Base-by-base conservation (phyloP, 2,113 vertebrate genomes). In the Cheilinus undulatus region DNA sequence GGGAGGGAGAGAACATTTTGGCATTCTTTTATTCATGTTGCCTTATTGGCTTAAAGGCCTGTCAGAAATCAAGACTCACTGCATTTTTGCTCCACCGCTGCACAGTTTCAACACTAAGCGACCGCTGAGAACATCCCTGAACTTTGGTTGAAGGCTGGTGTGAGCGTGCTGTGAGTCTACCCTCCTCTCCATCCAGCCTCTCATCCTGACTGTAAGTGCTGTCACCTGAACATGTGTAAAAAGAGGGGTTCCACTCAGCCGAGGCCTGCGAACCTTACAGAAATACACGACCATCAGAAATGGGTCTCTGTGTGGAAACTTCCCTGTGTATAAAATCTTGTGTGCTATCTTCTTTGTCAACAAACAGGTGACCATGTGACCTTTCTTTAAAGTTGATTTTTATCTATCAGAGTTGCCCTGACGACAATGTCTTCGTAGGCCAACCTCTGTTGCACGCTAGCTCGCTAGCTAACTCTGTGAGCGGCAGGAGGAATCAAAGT, bases 21-120 rank as follows among this genome's bases (percentile, higher is more conserved):
- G 87, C 89, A 88, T 91, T 91, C 87, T 42, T n/a, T 15, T 13
- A 36, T 75, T 56, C 50, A 30, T 69, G 89, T 87, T 87, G 87
- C 87, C 89, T 91, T 89, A 89, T 36, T 67, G 83, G 77, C 74
- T 66, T 0, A 36, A 4, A 32, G 82, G 80, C 84, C 82, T 64
- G 68, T 63, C 51, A 34, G 66, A 28, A 78, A 86, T 72, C 71
- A 61, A 14, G 66, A 32, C 54, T 69, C 11, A 0, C 19, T 27
- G 71, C 0, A 40, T 19, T 10, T 24, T 80, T 15, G 12, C 45
- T 3, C 12, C 14, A 20, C 6, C 9, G 6, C 9, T 7, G 30
- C 30, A 32, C 30, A 5, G 9, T 9, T n/a, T n/a, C n/a, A n/a
- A n/a, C n/a, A n/a, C n/a, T n/a, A n/a, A n/a, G n/a, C n/a, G n/a